A percentile compares a stretch with the other conserved stretches of the same genome.
These are phyloP conservation scores for Pectinophora gossypiella DNA, from an alignment of 1,140 invertebrate species.

Conservation along the genomic window DNA sequence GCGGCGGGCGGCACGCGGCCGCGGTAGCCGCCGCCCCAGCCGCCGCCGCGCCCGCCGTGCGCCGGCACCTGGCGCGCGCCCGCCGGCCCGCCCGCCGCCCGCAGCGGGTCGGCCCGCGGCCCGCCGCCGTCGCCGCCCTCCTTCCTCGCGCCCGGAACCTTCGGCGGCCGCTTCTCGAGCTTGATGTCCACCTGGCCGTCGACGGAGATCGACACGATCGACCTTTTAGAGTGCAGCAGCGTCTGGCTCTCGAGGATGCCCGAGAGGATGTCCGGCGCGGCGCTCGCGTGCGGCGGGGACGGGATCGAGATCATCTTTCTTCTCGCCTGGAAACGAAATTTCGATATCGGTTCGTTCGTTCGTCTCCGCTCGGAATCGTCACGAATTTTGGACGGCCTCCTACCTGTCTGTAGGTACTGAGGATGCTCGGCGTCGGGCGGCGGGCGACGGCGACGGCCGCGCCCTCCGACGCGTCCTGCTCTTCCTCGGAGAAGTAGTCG, in stretches of 20 bases:
- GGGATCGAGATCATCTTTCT: conserved; percentile 69
- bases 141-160: conserved; percentile 77
- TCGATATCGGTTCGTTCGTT: neutral
- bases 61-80: conserved; percentile 75
- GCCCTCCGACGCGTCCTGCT: conserved; percentile 39
- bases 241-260: conserved; percentile 86
- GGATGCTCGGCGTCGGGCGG: conserved; percentile 54
- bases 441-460: conserved; percentile 45
- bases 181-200: conserved; percentile 77
- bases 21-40: conserved; percentile 61
- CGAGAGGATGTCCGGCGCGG: conserved; percentile 79
- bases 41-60: conserved; percentile 75
- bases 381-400: too few relatives aligned
- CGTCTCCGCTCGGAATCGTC: neutral
- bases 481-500: conserved; percentile 78
- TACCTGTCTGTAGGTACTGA: conserved; percentile 62
- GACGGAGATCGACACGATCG: conserved; percentile 77
- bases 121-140: conserved; percentile 63
- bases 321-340: conserved; percentile 51
- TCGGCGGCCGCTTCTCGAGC: conserved; percentile 68
- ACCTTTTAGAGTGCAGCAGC: conserved; percentile 81
- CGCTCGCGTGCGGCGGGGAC: conserved; percentile 41
- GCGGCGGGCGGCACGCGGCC: conserved; percentile 5
- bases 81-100: conserved; percentile 19
- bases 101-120: neutral